These are phyloP conservation scores for Cyphomyrmex costatus DNA, from an alignment of 1,140 invertebrate species.

Conservation along the genomic window DNA sequence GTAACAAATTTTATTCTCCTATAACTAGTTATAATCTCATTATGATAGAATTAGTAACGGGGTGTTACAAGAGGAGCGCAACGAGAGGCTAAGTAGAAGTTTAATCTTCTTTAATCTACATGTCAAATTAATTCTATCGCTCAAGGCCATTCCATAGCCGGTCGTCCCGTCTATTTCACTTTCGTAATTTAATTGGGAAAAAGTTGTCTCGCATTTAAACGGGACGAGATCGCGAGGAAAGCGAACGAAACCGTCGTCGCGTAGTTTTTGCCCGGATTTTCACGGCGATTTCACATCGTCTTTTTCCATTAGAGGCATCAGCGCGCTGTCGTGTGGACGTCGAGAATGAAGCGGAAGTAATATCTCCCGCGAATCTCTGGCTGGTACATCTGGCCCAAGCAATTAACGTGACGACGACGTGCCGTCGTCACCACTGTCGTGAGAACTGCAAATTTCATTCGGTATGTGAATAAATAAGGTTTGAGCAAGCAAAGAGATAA, in stretches of 20 bases:
- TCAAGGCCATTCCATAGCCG: conserved; percentile 16
- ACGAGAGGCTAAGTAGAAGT: background rate
- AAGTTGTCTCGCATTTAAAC: conserved; percentile 37
- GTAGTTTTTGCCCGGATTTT: conserved; percentile 45
- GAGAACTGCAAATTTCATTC: conserved; percentile 63
- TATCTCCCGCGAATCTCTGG: conserved; percentile 25
- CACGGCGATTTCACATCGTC: conserved; percentile 36
- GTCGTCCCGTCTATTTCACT: conserved; percentile 2
- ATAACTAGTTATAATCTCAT: conserved; percentile 1
- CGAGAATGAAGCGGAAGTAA: conserved; percentile 44
- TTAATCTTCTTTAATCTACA: conserved; percentile 13
- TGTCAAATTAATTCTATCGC: background rate
- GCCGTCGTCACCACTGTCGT: conserved; percentile 1
- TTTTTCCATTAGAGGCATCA: conserved; percentile 6
- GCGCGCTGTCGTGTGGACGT: conserved; percentile 2
- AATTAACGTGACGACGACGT: conserved; percentile 49
- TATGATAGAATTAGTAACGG: background rate
- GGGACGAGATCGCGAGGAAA: conserved; percentile 17
- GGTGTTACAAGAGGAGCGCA: background rate
- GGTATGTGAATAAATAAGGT: conserved; percentile 20
- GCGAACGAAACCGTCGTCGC: conserved; percentile 37
- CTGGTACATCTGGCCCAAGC: conserved; percentile 12
- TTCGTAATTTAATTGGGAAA: conserved; percentile 63
- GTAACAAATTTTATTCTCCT: background rate
- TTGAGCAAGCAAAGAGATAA: background rate